Conservation (phyloP, 2,888 invertebrate species). For the Chaitophorus viminalis region DNA sequence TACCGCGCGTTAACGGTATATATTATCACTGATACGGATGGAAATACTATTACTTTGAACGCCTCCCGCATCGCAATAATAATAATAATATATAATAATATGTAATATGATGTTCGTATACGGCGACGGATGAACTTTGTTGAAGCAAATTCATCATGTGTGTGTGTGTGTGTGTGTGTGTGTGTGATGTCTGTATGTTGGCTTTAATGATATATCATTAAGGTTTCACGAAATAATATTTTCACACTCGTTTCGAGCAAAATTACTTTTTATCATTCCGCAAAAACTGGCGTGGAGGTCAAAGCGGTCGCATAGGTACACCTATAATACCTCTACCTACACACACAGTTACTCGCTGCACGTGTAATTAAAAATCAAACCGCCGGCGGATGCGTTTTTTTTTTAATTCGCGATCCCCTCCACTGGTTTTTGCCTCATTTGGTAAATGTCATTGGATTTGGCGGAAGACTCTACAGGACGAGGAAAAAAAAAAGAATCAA, state of each 20-base stretch:
- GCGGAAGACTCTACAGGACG: conserved; percentile 9
- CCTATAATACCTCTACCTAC: neutral
- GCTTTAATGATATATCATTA: conserved; percentile 27
- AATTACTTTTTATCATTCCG: conserved; percentile 13
- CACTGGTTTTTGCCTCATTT: conserved; percentile 6
- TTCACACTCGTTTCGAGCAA: conserved; percentile 25
- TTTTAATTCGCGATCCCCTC: neutral
- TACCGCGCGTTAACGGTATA: neutral
- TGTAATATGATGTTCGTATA: neutral
- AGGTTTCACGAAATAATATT: conserved; percentile 6
- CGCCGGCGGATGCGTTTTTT: conserved; percentile 17
- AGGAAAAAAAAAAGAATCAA: neutral
- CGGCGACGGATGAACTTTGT: neutral
- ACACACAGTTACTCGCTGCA: neutral
- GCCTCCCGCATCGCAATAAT: neutral
- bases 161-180: neutral
- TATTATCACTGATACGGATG: neutral
- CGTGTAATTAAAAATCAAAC: conserved; percentile 32
- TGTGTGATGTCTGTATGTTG: neutral
- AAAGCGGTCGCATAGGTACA: neutral
- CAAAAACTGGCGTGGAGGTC: conserved; percentile 13
- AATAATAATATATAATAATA: neutral
- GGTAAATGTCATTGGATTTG: conserved; percentile 39
- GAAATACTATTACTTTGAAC: neutral
- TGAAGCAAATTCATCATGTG: too few relatives aligned